These are phyloP conservation scores for Dendrocopos noguchii DNA, from an alignment of 2,113 vertebrate species.

Conservation along the genomic window DNA sequence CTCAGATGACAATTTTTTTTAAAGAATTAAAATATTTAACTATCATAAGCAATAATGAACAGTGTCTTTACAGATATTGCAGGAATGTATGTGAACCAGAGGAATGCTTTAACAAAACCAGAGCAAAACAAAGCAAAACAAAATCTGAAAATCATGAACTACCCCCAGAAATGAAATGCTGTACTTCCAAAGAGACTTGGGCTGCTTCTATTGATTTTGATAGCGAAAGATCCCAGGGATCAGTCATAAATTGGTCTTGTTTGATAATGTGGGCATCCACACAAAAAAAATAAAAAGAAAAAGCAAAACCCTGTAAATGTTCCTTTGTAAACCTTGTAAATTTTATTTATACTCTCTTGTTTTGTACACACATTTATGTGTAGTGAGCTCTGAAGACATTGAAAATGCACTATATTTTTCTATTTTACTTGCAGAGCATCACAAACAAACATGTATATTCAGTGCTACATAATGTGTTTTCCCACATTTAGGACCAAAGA, in stretches of 20 bases:
- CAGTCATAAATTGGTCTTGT: slow-evolving; percentile 81
- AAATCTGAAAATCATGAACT: slow-evolving; percentile 81
- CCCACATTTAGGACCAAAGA: slow-evolving; percentile 99
- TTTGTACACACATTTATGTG: slow-evolving; percentile 94
- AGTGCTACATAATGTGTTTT: slow-evolving; percentile 94
- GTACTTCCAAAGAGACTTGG: slow-evolving; percentile 96
- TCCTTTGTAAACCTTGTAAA: slow-evolving; percentile 99
- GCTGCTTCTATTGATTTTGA: slow-evolving; percentile 84
- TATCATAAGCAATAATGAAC: slow-evolving; percentile 84
- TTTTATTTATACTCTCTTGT: slow-evolving; percentile 98
- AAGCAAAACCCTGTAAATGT: slow-evolving; percentile 88
- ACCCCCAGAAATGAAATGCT: slow-evolving; percentile 78
- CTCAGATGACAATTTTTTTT: slow-evolving; percentile 69
- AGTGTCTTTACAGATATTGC: slow-evolving; percentile 73
- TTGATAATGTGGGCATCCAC: slow-evolving; percentile 84
- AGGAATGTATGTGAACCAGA: slow-evolving; percentile 77
- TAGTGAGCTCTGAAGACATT: slow-evolving; percentile 98
- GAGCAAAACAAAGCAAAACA: not conserved
- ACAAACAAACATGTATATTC: slow-evolving; percentile 93
- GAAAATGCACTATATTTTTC: slow-evolving; percentile 99
- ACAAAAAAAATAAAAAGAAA: slow-evolving; percentile 71
- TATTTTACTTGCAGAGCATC: slow-evolving; percentile 95
- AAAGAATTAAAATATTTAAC: slow-evolving; percentile 60
- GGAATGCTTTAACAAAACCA: slow-evolving; percentile 70
- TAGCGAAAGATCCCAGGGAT: slow-evolving; percentile 85